Percentiles rank a stretch among this genome's conserved stretches.
These are phyloP conservation scores for Meiosimyza platycephala DNA, from an alignment of 2,888 invertebrate genomes.

Conservation along the genomic window DNA sequence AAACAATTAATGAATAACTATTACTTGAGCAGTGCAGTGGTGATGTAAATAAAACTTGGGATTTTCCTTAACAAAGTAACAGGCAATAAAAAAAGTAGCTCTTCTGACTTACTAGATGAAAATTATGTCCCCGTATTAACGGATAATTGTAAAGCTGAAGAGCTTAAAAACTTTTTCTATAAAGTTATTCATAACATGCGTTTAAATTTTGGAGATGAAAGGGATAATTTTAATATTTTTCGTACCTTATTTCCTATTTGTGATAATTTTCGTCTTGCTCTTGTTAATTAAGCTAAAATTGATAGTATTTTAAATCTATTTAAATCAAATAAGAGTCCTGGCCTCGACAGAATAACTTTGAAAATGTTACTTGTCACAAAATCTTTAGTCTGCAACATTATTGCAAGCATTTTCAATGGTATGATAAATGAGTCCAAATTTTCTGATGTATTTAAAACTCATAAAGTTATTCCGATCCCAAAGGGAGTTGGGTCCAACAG, in stretches of 20 bases:
- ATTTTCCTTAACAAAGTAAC: not conserved
- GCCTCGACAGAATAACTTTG: too few species aligned
- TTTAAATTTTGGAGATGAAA: not conserved
- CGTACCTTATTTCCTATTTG: not conserved
- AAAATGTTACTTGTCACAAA: not conserved
- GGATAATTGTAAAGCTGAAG: not conserved
- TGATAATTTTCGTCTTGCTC: not conserved
- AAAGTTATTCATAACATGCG: not conserved
- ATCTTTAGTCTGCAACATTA: slow-evolving; percentile 4
- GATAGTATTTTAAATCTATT: not conserved
- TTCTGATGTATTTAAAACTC: not conserved
- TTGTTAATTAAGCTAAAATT: not conserved
- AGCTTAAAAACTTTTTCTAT: not conserved
- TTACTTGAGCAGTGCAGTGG: not conserved
- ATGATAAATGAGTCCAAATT: not conserved
- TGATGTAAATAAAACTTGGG: not conserved
- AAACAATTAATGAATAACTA: slow-evolving; percentile 4
- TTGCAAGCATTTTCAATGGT: not conserved
- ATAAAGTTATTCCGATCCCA: not conserved
- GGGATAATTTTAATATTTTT: not conserved
- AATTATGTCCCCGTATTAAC: not conserved
- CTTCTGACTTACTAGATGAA: not conserved
- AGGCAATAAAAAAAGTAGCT: not conserved
- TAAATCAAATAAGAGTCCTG: too few species aligned
- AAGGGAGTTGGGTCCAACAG: not conserved